Base-by-base conservation (phyloP, 2,797 vertebrate genomes). In the Thaleichthys pacificus region DNA sequence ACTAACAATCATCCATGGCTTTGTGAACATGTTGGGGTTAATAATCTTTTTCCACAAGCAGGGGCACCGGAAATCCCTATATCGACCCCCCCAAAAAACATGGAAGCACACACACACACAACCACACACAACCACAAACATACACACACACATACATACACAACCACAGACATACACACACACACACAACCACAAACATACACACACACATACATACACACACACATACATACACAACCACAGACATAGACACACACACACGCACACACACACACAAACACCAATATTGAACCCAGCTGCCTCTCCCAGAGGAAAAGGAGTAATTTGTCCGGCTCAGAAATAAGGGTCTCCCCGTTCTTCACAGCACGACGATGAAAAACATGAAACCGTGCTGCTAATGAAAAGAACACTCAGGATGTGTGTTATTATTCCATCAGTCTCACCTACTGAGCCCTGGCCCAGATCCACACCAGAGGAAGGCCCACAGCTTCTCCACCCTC, bases 401-500 rank as follows among this genome's bases (percentile, higher is more conserved):
- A 98, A 98, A 98, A 97, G 96, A 97, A 97, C 95, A 96, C 95
- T 97, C 94, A 94, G 95, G 96, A 97, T 97, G 96, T 96, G 94
- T 95, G 95, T 97, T 97, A 97, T 97, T 96, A 96, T 96, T 96
- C 96, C 96, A 96, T 98, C 97, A 97, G 95, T 95, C 95, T 97
- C 96, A 97, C 96, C 96, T 97, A 94, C 92, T 90, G 94, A 94
- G 95, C 93, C 94, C 95, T 97, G 96, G 96, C 94, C 94, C 85
- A 17, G 77, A 85, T 92, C 93, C 91, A 89, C 84, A 85, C 89
- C 91, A 93, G 89, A 95, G 94, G 93, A 94, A 92, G 93, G 94
- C 90, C 93, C 92, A 86, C 87, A 79, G 91, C 88, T 89, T 89
- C 89, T 91, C 80, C 38, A 42, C 83, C 22, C 26, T 70, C 86